Conservation (phyloP, 1,140 invertebrate genomes). For the Mya arenaria region DNA sequence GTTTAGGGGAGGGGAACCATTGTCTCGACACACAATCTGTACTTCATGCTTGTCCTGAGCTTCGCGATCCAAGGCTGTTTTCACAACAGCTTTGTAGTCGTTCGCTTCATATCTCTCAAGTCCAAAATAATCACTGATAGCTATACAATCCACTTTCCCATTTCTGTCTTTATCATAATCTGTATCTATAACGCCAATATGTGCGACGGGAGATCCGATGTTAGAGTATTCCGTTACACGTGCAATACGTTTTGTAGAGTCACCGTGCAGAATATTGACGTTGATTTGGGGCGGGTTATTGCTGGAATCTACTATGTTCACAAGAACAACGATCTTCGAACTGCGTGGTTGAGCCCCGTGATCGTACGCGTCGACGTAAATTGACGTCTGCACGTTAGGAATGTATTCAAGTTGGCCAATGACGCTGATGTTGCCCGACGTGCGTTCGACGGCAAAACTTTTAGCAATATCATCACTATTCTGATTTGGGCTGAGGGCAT, state of each 20-base stretch:
- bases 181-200: constrained; percentile 63
- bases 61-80: constrained; percentile 89
- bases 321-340: constrained; percentile 64
- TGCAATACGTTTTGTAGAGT: constrained; percentile 42
- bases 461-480: constrained; percentile 38
- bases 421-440: constrained; percentile 36
- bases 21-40: constrained; percentile 90
- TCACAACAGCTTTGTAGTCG: constrained; percentile 76
- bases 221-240: constrained; percentile 72
- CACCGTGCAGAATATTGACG: constrained; percentile 62
- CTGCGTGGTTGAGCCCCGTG: constrained; percentile 56
- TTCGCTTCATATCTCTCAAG: constrained; percentile 69
- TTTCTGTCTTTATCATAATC: constrained; percentile 73
- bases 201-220: constrained; percentile 71
- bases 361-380: constrained; percentile 67
- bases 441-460: constrained; percentile 27
- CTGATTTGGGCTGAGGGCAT: constrained; percentile 61
- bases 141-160: constrained; percentile 73
- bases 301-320: constrained; percentile 74
- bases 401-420: constrained; percentile 60
- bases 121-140: constrained; percentile 66
- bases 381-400: constrained; percentile 50
- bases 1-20: constrained; percentile 88
- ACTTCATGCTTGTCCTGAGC: constrained; percentile 87
- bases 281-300: constrained; percentile 77